Evolutionary conservation across 2,797 vertebrate species (phyloP), one percentile per base, ranked within the genome.

Genomic region (Syndactyla subalaris): DNA sequence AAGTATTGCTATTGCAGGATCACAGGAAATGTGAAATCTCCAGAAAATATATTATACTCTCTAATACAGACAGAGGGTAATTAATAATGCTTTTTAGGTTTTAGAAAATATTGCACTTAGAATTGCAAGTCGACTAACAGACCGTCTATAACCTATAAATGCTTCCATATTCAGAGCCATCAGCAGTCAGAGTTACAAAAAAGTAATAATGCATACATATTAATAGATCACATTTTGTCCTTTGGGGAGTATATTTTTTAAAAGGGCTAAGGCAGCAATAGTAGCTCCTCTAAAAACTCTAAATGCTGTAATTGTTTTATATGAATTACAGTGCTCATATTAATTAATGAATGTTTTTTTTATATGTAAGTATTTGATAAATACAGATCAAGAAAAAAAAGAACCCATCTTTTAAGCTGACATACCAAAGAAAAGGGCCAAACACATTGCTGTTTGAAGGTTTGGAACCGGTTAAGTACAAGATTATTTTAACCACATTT

Each of bases 31-130:
- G 77, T 87, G 83, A 96, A 93, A 91, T 73, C 73, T 96, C 80
- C 72, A 83, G 39, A 94, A 95, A 96, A 95, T 94, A 94, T 71
- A 82, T 86, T 93, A 94, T 87, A 91, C 82, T 68, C 79, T 86
- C 90, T 94, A 73, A 91, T 94, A 81, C 59, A 96, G 93, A 97
- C 92, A 95, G 93, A 96, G 96, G 62, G 94, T 96, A 98, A 98
- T 98, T 98, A 98, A 97, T 97, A 97, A 79, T 96, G 97, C 97
- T 97, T 98, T 98, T 98, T 97, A 97, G 92, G 91, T 95, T 97
- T 95, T 91, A 97, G 95, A 97, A 98, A 98, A 98, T 96, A 97
- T 95, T 97, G 94, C 96, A 95, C 95, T 98, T 96, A 98, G 95
- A 98, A 97, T 92, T 95, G 89, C 96, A 97, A 97, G 97, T 96